These are phyloP conservation scores for Liasis olivaceus DNA, from an alignment of 2,797 vertebrate species.

Conservation along the genomic window DNA sequence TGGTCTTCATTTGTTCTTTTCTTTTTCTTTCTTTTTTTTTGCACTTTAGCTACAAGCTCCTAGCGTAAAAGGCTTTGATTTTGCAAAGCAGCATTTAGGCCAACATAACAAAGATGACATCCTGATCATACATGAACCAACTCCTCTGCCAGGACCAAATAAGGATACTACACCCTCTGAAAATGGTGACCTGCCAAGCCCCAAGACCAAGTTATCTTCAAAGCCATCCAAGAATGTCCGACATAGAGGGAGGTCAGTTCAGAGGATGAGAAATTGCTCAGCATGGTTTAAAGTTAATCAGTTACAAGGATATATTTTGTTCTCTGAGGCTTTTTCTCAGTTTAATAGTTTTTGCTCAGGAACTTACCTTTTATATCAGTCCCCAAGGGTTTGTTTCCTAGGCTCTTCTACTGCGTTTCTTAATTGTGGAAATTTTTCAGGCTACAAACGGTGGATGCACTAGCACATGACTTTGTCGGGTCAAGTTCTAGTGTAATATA, in stretches of 20 bases:
- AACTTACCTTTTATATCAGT: background rate
- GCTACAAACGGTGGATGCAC: background rate
- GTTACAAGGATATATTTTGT: background rate
- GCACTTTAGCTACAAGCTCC: slow-evolving; percentile 89
- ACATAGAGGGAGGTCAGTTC: slow-evolving; percentile 86
- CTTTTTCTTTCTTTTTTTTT: slow-evolving; percentile 23
- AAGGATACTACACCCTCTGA: slow-evolving; percentile 92
- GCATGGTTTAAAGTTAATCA: slow-evolving; percentile 20
- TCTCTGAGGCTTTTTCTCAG: background rate
- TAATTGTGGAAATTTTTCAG: background rate
- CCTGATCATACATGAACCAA: slow-evolving; percentile 92
- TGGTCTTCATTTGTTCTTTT: background rate
- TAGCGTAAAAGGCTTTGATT: slow-evolving; percentile 96
- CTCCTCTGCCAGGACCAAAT: slow-evolving; percentile 80
- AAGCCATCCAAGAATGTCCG: slow-evolving; percentile 82
- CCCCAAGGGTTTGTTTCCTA: background rate
- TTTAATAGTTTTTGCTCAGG: background rate
- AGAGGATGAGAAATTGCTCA: slow-evolving; percentile 30
- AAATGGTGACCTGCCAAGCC: slow-evolving; percentile 89
- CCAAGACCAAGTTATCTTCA: slow-evolving; percentile 87
- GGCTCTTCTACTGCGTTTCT: background rate
- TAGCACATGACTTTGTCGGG: background rate
- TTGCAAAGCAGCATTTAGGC: slow-evolving; percentile 96
- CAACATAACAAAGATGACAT: slow-evolving; percentile 96
- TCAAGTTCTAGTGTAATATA: background rate